Evolutionary conservation across 2,797 vertebrate genomes (phyloP).

Genomic region (Melopsittacus undulatus): DNA sequence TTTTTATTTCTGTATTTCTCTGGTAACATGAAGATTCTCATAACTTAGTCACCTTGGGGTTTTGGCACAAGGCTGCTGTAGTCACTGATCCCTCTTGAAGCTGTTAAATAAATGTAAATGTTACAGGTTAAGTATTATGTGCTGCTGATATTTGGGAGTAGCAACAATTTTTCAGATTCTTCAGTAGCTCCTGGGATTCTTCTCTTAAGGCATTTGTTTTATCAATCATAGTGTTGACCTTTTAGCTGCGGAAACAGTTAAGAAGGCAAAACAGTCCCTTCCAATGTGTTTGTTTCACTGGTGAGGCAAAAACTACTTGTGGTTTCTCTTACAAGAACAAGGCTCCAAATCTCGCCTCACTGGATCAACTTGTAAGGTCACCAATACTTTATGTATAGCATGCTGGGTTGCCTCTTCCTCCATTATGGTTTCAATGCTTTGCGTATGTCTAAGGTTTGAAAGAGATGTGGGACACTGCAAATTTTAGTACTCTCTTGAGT

Average conservation of each 20-base stretch:
- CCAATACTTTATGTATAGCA: not conserved
- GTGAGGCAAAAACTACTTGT: not conserved
- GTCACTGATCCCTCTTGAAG: not conserved
- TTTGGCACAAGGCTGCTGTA: not conserved
- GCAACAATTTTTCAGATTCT: not conserved
- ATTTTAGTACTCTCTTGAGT: not conserved
- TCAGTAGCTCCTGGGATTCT: not conserved
- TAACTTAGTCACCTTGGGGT: not conserved
- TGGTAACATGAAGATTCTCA: not conserved
- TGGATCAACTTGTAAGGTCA: not conserved
- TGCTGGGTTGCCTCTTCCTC: not conserved
- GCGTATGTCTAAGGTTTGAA: not conserved
- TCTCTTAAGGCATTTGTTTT: not conserved
- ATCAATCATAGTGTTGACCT: not conserved
- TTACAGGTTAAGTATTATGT: not conserved
- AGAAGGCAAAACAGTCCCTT: not conserved
- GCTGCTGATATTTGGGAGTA: not conserved
- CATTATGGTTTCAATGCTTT: not conserved
- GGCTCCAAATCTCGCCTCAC: not conserved
- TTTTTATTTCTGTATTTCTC: not conserved
- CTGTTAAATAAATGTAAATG: not conserved
- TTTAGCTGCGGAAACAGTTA: not conserved
- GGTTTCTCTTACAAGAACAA: not conserved
- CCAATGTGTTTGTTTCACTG: not conserved
- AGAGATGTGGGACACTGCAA: not conserved